phyloP scores from a whole-genome alignment of 2,797 vertebrate genomes.

The Brachymystax lenok region DNA sequence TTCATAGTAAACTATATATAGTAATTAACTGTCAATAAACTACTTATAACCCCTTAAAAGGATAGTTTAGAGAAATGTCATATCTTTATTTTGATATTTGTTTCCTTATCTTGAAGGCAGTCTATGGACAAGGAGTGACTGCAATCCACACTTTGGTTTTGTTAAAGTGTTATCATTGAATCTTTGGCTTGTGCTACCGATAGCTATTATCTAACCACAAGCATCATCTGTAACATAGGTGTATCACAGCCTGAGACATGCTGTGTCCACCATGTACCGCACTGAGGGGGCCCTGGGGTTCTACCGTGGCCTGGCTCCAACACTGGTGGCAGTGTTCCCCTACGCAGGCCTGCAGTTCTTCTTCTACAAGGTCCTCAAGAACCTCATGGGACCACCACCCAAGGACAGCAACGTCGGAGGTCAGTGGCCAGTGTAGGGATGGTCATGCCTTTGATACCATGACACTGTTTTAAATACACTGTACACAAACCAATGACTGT shows the following conservation, averaged over 20 bases:
- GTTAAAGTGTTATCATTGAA: background rate
- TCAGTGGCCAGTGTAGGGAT: constrained; percentile 53
- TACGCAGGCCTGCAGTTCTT: constrained; percentile 96
- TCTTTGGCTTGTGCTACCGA: background rate
- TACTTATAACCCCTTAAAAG: background rate
- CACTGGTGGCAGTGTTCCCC: constrained; percentile 89
- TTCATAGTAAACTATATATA: background rate
- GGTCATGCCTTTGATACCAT: background rate
- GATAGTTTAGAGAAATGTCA: too few species aligned
- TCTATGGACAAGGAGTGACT: too few species aligned
- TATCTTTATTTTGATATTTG: too few species aligned
- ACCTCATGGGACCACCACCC: constrained; percentile 56
- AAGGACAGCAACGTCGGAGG: constrained; percentile 74
- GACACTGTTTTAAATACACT: background rate
- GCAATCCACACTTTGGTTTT: too few species aligned
- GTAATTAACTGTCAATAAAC: background rate
- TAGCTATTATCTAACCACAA: background rate
- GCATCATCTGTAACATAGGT: constrained; percentile 69
- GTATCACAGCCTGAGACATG: constrained; percentile 84
- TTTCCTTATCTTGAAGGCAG: too few species aligned
- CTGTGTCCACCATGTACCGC: constrained; percentile 83
- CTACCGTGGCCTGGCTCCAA: constrained; percentile 90
- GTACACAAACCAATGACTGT: background rate
- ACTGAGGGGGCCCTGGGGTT: constrained; percentile 82
- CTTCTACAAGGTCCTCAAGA: constrained; percentile 87